Percentiles rank a stretch among this genome's conserved stretches.
Evolutionary conservation across 2,113 vertebrate genomes (phyloP).

Genomic region (Sebastes fasciatus): DNA sequence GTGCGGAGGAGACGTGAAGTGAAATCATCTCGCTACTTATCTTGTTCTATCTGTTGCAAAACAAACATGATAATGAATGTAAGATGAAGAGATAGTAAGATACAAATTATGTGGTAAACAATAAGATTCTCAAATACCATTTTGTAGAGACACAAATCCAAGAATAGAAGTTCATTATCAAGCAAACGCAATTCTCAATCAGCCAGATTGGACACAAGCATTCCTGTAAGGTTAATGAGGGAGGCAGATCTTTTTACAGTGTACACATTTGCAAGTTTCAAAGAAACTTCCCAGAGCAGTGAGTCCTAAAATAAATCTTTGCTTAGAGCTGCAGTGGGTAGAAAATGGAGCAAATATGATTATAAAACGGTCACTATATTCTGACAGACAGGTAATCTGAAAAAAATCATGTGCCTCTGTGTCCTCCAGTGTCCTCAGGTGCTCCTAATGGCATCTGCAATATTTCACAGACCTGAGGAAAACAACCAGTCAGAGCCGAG

Average conservation of each 20-base stretch:
- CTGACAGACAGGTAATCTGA: too few relatives aligned
- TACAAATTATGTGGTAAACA: background rate
- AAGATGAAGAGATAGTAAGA: slow-evolving; percentile 19
- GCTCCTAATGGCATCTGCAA: too few relatives aligned
- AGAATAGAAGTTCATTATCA: slow-evolving; percentile 42
- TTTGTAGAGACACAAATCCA: slow-evolving; percentile 13
- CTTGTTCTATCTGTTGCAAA: slow-evolving; percentile 4
- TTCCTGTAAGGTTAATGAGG: slow-evolving; percentile 22
- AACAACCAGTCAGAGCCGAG: too few relatives aligned
- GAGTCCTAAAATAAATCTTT: background rate
- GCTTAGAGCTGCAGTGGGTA: too few relatives aligned
- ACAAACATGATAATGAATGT: slow-evolving; percentile 14
- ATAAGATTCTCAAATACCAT: slow-evolving; percentile 6
- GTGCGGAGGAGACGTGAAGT: background rate
- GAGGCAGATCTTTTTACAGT: background rate
- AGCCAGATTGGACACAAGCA: background rate
- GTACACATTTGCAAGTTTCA: background rate
- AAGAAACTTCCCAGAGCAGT: background rate
- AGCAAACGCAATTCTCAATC: background rate
- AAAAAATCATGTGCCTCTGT: too few relatives aligned
- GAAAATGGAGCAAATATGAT: too few relatives aligned
- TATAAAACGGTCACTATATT: too few relatives aligned
- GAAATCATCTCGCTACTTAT: background rate
- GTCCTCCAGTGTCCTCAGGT: too few relatives aligned
- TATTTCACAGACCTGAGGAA: too few relatives aligned